phyloP scores from a whole-genome alignment of 1,140 invertebrate genomes.

The Panagrolaimus sp. region DNA sequence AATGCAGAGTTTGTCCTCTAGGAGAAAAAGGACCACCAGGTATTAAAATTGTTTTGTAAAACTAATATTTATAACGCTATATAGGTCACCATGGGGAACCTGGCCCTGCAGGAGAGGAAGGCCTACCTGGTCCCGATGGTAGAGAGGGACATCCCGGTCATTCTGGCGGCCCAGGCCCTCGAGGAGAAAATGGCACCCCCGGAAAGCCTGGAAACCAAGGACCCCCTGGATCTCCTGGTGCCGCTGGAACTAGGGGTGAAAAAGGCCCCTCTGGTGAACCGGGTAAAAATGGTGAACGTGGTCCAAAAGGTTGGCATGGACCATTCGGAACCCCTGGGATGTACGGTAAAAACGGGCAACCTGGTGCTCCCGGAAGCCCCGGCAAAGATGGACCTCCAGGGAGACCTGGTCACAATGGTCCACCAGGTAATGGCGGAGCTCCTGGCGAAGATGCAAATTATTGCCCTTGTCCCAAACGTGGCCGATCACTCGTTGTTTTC shows the following conservation, averaged over 20 bases:
- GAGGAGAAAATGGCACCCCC: not conserved
- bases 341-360: not conserved
- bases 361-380: not conserved
- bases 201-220: not conserved
- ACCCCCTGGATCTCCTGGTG: not conserved
- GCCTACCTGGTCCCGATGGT: not conserved
- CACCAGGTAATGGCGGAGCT: not conserved
- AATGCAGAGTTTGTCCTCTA: not conserved
- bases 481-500: not conserved
- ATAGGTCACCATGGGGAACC: not conserved
- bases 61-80: too few relatives aligned
- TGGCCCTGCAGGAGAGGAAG: not conserved
- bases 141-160: not conserved
- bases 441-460: constrained; percentile 2
- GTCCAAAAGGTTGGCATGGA: not conserved
- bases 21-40: not conserved
- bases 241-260: too few relatives aligned
- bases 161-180: not conserved
- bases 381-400: not conserved
- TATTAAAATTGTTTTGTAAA: too few relatives aligned
- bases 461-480: not conserved
- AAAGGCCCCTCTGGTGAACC: too few relatives aligned
- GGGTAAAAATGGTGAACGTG: not conserved
- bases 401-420: not conserved
- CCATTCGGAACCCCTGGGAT: not conserved